Evolutionary conservation across 2,113 vertebrate genomes (phyloP), one percentile per base, ranked within the genome.

Genomic region (Myotis lucifugus): DNA sequence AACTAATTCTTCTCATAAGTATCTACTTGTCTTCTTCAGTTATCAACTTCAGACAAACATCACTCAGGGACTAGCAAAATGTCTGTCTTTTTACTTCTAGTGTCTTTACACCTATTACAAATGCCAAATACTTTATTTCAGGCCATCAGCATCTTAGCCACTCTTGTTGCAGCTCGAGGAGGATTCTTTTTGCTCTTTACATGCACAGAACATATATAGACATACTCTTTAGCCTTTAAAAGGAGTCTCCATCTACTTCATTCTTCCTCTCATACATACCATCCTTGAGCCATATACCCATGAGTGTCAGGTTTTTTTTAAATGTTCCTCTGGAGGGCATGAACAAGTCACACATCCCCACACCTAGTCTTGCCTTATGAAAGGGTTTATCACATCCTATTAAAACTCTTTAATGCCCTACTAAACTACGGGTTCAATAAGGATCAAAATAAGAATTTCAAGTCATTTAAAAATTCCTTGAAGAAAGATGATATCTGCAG

Each of bases 41-140:
- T 23, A 85, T 67, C 48, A 84, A 40, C 32, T 67, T 83, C 17
- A 94, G 17, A 34, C 46, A 84, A 89, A 54, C 59, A 74, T 88
- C 67, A n/a, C 74, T 6, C 27, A 84, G 37, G 23, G 6, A 69
- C 37, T 56, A 40, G 32, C 76, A 32, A 73, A 67, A 56, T 46
- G 27, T 5, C 15, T 74, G 48, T 83, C 59, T 79, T 29, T 42
- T 46, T 74, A 48, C 13, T 74, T 73, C 52, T 66, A 9, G 25
- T 72, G 19, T 81, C 40, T 81, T 74, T 74, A 74, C 42, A 74
- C 14, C 40, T 74, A 74, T 74, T 61, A 78, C 40, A 79, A 70
- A 81, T 52, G 42, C 54, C 67, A 82, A 54, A 93, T 66, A 46
- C n/a, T 32, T 93, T 78, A n/a, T 52, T 81, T 87, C n/a, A 73